Evolutionary conservation across 92 coral and sea anemone species (phyloP).

Genomic region (Pocillopora meandrina): DNA sequence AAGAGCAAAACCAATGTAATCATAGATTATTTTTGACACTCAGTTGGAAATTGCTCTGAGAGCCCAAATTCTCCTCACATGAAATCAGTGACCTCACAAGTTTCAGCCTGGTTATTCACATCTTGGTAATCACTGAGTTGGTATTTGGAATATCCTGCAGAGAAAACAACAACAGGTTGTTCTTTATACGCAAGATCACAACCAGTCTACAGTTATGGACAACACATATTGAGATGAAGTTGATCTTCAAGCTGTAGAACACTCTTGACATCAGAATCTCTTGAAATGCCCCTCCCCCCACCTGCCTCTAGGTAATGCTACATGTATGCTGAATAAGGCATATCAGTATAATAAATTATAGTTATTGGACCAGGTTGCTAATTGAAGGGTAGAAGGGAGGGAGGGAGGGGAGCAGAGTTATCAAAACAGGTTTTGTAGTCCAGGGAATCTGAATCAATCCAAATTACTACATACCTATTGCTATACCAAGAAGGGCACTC

Average conservation of each 20-base stretch:
- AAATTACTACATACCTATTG: conserved; percentile 56
- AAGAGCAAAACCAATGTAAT: too few species aligned
- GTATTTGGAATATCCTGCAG: conserved; percentile 16
- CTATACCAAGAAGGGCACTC: conserved; percentile 64
- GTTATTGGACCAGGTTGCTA: too few species aligned
- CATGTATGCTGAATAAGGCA: not conserved
- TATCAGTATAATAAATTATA: not conserved
- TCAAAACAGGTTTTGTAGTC: not conserved
- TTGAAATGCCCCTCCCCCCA: too few species aligned
- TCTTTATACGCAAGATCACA: not conserved
- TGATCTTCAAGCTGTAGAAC: too few species aligned
- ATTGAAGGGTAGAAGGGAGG: not conserved
- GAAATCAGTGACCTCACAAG: conserved; percentile 1
- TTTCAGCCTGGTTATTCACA: not conserved
- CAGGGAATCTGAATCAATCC: not conserved
- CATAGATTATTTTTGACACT: too few species aligned
- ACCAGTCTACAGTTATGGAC: too few species aligned
- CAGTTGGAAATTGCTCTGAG: too few species aligned
- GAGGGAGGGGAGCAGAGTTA: not conserved
- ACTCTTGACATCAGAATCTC: too few species aligned
- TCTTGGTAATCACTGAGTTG: conserved; percentile 10
- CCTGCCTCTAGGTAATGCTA: too few species aligned
- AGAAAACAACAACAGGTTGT: not conserved
- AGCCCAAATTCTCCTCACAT: not conserved
- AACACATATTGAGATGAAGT: too few species aligned